Percentiles rank a stretch among this genome's conserved stretches.
Conservation (phyloP, 2,113 vertebrate species). For the Turnix velox region DNA sequence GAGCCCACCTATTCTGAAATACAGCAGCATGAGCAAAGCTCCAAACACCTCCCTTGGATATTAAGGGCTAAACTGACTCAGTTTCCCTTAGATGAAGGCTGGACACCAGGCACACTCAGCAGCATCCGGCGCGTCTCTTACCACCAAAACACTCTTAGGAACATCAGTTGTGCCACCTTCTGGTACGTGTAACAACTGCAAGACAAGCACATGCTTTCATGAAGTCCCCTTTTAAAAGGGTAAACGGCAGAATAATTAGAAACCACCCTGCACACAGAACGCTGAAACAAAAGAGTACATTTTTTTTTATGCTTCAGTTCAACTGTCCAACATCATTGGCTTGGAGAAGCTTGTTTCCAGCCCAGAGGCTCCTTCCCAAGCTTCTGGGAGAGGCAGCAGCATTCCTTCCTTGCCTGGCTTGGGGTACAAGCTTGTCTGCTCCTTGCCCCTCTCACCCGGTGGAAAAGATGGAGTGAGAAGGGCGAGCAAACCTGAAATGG, state of each 20-base stretch:
- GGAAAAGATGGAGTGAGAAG: background rate
- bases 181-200: constrained; percentile 17
- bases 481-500: background rate
- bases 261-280: background rate
- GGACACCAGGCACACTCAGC: background rate
- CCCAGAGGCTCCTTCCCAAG: background rate
- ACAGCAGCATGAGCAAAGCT: background rate
- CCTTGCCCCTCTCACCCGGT: background rate
- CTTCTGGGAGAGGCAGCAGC: background rate
- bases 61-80: background rate
- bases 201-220: background rate
- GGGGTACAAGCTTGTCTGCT: background rate
- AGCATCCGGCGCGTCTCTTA: background rate
- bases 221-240: background rate
- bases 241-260: rapidly evolving
- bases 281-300: background rate
- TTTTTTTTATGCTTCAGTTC: background rate
- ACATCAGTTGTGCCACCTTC: constrained; percentile 54
- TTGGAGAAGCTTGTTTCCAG: background rate
- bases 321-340: background rate
- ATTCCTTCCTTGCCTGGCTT: background rate
- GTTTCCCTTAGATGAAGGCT: background rate
- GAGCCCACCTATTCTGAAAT: background rate
- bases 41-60: background rate
- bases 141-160: background rate